Conservation (phyloP, 2,113 vertebrate species). For the Oceanodroma tethys region DNA sequence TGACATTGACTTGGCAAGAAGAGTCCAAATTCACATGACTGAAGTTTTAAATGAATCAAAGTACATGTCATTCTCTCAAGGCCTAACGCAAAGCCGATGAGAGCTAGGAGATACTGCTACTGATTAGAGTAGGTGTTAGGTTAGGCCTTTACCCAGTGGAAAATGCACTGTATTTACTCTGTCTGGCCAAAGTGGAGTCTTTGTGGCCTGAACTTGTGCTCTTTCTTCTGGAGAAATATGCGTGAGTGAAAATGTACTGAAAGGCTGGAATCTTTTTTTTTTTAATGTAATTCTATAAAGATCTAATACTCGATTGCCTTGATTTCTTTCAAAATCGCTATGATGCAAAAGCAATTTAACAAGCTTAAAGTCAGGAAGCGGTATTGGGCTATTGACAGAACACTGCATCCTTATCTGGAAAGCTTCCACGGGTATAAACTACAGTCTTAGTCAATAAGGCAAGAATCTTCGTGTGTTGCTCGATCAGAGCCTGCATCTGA, state of each 20-base stretch:
- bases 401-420: neutral
- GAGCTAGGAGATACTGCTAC: neutral
- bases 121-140: neutral
- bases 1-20: neutral
- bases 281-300: neutral
- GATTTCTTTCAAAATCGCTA: neutral
- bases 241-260: neutral
- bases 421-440: neutral
- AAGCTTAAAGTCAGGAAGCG: neutral
- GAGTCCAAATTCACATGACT: neutral
- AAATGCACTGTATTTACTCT: neutral
- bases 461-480: neutral
- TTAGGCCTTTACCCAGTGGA: neutral
- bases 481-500: neutral
- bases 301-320: neutral
- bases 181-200: neutral
- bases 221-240: neutral
- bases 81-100: neutral
- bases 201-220: neutral
- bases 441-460: neutral
- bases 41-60: neutral
- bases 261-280: neutral
- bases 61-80: neutral
- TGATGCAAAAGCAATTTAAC: neutral
- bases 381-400: neutral